phyloP scores from a whole-genome alignment of 1,140 invertebrate species.

The Meteorus sp. region DNA sequence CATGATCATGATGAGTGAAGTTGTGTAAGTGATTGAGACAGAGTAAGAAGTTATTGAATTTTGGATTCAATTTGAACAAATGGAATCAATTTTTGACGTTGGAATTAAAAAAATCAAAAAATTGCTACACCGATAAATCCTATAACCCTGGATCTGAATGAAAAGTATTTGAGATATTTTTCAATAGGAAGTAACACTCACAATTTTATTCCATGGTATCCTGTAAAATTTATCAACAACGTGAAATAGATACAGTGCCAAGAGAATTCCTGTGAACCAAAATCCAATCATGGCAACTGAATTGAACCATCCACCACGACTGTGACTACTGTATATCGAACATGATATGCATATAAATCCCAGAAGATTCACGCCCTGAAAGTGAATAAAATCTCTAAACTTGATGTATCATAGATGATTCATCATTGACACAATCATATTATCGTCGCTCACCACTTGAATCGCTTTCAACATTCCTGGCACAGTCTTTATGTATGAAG shows the following conservation, averaged over 20 bases:
- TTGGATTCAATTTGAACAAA: background rate
- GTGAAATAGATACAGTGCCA: slow-evolving; percentile 83
- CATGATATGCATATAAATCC: slow-evolving; percentile 82
- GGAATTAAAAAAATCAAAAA: no score
- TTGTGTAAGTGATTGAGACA: slow-evolving; percentile 3
- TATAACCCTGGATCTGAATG: no score
- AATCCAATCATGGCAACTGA: slow-evolving; percentile 85
- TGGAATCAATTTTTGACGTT: no score
- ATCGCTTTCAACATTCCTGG: slow-evolving; percentile 78
- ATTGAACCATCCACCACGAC: slow-evolving; percentile 72
- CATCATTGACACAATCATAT: background rate
- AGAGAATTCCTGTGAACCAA: slow-evolving; percentile 79
- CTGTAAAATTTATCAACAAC: slow-evolving; percentile 82
- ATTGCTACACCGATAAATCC: no score
- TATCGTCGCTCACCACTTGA: slow-evolving; percentile 70
- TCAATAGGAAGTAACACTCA: slow-evolving; percentile 53
- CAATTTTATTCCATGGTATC: slow-evolving; percentile 86
- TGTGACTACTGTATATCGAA: slow-evolving; percentile 57
- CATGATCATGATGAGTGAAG: slow-evolving; percentile 10
- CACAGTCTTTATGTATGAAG: slow-evolving; percentile 68
- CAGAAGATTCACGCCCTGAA: slow-evolving; percentile 74
- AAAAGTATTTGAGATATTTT: background rate
- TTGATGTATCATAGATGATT: background rate
- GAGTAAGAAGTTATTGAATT: background rate
- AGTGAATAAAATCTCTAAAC: slow-evolving; percentile 33